These are phyloP conservation scores for Melanotaenia nigrans DNA, from an alignment of 2,797 vertebrate species.

Conservation along the genomic window DNA sequence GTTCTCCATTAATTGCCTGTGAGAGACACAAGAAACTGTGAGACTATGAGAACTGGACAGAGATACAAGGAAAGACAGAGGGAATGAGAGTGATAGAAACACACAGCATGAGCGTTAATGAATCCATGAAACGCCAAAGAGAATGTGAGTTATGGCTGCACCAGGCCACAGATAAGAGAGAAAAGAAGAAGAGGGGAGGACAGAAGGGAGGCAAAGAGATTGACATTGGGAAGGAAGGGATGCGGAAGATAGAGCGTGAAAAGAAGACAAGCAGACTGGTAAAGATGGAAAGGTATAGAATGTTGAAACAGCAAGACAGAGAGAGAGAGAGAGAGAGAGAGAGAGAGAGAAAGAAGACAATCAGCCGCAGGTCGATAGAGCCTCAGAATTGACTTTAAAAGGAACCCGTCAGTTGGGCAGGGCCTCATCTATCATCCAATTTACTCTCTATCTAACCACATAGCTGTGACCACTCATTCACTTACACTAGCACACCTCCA, in stretches of 20 bases:
- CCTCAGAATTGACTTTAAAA: slow-evolving; percentile 71
- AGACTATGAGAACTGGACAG: slow-evolving; percentile 32
- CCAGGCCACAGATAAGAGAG: slow-evolving; percentile 42
- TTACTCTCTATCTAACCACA: slow-evolving; percentile 70
- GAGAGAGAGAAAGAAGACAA: slow-evolving; percentile 49
- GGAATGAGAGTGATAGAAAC: slow-evolving; percentile 21
- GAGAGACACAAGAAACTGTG: slow-evolving; percentile 54
- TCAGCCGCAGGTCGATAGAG: slow-evolving; percentile 59
- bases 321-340: slow-evolving; percentile 45
- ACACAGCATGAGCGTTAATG: slow-evolving; percentile 35
- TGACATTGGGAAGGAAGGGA: slow-evolving; percentile 35
- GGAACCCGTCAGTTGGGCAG: slow-evolving; percentile 65
- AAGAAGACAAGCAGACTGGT: slow-evolving; percentile 39
- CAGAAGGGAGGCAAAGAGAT: slow-evolving; percentile 20
- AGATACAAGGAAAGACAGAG: slow-evolving; percentile 9
- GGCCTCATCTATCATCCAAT: slow-evolving; percentile 77
- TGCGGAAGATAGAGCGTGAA: slow-evolving; percentile 38
- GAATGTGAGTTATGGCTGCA: slow-evolving; percentile 34
- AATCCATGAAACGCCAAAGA: slow-evolving; percentile 39
- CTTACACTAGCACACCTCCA: slow-evolving; percentile 62
- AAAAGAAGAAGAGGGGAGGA: slow-evolving; percentile 22
- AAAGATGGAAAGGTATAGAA: slow-evolving; percentile 61
- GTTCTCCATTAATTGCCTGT: slow-evolving; percentile 97
- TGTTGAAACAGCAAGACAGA: slow-evolving; percentile 53
- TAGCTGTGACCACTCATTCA: slow-evolving; percentile 73